Evolutionary conservation across 2,888 invertebrate species (phyloP).

Genomic region (Rhabditophanes sp.): DNA sequence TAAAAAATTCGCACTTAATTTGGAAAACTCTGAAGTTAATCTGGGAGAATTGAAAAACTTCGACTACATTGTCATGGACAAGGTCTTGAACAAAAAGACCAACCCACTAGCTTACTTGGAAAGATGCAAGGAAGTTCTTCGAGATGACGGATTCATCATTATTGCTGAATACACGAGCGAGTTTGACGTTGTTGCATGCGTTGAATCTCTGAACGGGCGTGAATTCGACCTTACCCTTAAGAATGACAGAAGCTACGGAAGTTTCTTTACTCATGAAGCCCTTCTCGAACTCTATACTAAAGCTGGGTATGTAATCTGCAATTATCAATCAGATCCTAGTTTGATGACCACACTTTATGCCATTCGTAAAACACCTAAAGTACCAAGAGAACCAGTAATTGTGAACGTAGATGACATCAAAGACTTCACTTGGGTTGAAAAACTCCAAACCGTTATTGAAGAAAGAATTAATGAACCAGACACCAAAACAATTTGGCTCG

Average conservation of each 20-base stretch:
- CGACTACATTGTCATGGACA: not conserved
- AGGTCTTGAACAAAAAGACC: not conserved
- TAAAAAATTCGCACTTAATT: not conserved
- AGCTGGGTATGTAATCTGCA: not conserved
- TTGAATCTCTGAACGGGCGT: too few species aligned
- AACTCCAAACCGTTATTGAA: not conserved
- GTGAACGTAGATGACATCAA: not conserved
- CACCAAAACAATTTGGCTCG: not conserved
- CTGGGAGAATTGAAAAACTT: not conserved
- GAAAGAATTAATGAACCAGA: not conserved
- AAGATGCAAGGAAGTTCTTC: too few species aligned
- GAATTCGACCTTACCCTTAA: too few species aligned
- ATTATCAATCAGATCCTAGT: not conserved
- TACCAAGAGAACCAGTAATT: not conserved
- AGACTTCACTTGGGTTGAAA: not conserved
- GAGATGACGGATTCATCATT: too few species aligned
- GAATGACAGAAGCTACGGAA: too few species aligned
- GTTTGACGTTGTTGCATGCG: too few species aligned
- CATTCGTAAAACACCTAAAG: not conserved
- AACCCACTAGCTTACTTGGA: too few species aligned
- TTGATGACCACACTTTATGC: not conserved
- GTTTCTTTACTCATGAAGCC: too few species aligned
- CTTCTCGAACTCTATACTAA: too few species aligned
- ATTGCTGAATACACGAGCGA: too few species aligned
- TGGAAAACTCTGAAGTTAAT: not conserved